Base-by-base conservation (phyloP, 2,113 vertebrate genomes). In the Paramormyrops kingsleyae region DNA sequence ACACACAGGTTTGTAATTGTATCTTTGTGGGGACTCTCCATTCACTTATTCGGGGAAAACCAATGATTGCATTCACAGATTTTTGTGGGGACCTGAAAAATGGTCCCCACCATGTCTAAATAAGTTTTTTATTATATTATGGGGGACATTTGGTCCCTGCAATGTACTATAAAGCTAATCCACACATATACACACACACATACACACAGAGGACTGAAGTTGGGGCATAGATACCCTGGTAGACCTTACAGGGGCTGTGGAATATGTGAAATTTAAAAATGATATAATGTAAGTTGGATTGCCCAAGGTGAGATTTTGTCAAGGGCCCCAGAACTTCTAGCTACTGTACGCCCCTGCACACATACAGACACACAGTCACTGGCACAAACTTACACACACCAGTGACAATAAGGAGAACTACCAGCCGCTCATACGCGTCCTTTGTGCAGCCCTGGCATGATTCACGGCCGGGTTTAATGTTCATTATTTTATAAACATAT, bases 401-500 rank as follows among this genome's bases (percentile, higher is more conserved):
- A 13, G 21, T 85, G 44, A 46, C 47, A 85, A 47, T 46, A 83
- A 44, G 9, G 13, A 83, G 17, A 44, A 21, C 7, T 17, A 24
- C 24, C 21, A 17, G 4, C 9, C 49, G 9, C 52, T 8, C 8
- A 15, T 21, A 27, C 86, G 4, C 4, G 0, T 52, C 17, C 49
- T 59, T 21, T 35, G 35, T 19, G 52, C 19, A 1, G 4, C 19
- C 19, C 27, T 6, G 49, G 74, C 70, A 89, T 6, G 19, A 35
- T 8, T 88, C 59, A 74, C 17, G n/a, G 70, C 77, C 44, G 52
- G 19, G 77, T 42, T 89, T 84, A 89, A 42, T 24, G 74, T 84
- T 89, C 88, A 84, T 92, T 90, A 92, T 93, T 90, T 90, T 84
- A 89, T 91, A 92, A 91, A 91, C 89, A 90, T 85, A 88, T 89